Percentiles rank a stretch among this genome's conserved stretches.
These are phyloP conservation scores for Clarias laeviceps DNA, from an alignment of 2,797 vertebrate genomes.

Conservation along the genomic window DNA sequence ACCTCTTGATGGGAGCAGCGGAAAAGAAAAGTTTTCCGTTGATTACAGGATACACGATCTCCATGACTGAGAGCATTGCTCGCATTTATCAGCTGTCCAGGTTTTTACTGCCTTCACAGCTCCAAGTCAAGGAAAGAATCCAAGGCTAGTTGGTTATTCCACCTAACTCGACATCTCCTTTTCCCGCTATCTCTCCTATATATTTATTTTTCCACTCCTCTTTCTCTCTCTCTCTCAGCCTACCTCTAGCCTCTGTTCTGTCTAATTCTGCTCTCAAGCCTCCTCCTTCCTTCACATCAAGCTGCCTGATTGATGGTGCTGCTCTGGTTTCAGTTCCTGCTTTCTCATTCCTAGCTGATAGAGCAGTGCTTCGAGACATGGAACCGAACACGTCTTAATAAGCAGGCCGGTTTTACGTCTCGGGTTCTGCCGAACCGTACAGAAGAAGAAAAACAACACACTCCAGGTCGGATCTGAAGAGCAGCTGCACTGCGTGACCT, in stretches of 20 bases:
- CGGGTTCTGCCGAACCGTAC: neutral
- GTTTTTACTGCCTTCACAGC: neutral
- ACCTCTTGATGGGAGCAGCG: too few relatives aligned
- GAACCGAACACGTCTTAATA: conserved; percentile 29
- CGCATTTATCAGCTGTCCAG: conserved; percentile 47
- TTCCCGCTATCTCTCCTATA: neutral
- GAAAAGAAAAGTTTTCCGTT: conserved; percentile 31
- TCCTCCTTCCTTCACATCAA: neutral
- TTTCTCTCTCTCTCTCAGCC: neutral
- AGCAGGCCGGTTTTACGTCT: conserved; percentile 34
- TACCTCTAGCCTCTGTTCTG: neutral
- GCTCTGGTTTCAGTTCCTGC: conserved; percentile 38
- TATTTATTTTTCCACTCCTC: neutral
- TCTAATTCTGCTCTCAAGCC: neutral
- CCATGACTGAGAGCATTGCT: conserved; percentile 57
- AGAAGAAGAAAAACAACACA: neutral
- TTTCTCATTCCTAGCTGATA: conserved; percentile 20
- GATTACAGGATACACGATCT: conserved; percentile 44
- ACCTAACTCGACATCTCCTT: too few relatives aligned
- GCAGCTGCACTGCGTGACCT: conserved; percentile 3
- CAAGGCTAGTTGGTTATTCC: neutral
- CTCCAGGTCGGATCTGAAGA: neutral
- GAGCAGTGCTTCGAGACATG: neutral
- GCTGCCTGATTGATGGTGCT: conserved; percentile 26
- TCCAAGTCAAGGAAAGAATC: neutral